Evolutionary conservation across 2,113 vertebrate genomes (phyloP).

Genomic region (Trichomycterus rosablanca): DNA sequence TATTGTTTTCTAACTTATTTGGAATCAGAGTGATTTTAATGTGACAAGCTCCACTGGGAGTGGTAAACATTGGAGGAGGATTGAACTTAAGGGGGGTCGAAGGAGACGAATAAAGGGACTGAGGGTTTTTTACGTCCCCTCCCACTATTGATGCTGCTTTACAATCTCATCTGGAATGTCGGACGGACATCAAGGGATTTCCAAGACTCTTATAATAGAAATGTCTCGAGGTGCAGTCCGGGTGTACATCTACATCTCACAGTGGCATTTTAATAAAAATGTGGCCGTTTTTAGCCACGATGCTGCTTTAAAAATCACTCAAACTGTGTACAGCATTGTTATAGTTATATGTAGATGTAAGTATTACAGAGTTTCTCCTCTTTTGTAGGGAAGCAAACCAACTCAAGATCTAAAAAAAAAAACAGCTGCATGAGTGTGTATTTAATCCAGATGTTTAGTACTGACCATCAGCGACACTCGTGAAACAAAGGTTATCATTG

Average conservation of each 20-base stretch:
- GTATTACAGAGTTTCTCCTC: conserved; percentile 17
- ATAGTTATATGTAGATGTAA: conserved; percentile 17
- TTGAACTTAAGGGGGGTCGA: conserved; percentile 6
- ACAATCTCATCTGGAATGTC: conserved; percentile 48
- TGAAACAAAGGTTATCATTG: background rate
- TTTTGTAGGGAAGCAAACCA: conserved; percentile 10
- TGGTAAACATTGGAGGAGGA: conserved; percentile 39
- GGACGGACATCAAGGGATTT: conserved; percentile 51
- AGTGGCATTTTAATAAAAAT: conserved; percentile 17
- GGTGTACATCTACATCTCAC: conserved; percentile 42
- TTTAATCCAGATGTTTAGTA: no score
- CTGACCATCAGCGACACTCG: no score
- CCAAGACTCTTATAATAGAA: conserved; percentile 35
- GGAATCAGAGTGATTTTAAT: conserved; percentile 42
- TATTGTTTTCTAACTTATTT: conserved; percentile 76
- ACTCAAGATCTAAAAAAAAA: no score
- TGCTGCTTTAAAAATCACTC: conserved; percentile 54
- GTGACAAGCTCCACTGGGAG: conserved; percentile 34
- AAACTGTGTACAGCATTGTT: conserved; percentile 24
- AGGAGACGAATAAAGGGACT: conserved; percentile 1
- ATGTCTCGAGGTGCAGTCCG: conserved; percentile 33
- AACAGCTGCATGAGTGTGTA: no score
- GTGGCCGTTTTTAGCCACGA: conserved; percentile 43
- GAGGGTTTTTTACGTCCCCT: conserved; percentile 35
- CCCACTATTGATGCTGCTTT: conserved; percentile 62